These are phyloP conservation scores for Xestobium rufovillosum DNA, from an alignment of 2,888 invertebrate genomes.

Conservation along the genomic window DNA sequence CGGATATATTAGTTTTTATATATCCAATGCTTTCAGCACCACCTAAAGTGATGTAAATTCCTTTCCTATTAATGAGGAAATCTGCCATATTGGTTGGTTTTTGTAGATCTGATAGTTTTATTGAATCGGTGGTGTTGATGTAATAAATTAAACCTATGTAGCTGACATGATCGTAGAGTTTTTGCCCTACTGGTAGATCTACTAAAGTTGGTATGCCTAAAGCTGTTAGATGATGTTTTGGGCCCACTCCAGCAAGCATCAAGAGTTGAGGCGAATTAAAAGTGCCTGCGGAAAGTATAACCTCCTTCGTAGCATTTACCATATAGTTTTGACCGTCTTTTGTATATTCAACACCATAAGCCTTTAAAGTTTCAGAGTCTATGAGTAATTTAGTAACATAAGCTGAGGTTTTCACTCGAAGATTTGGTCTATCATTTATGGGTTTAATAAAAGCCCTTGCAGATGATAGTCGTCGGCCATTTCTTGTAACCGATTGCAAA, in stretches of 20 bases:
- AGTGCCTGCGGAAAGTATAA: constrained; percentile 56
- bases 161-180: constrained; percentile 59
- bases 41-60: constrained; percentile 50
- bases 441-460: constrained; percentile 52
- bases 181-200: constrained; percentile 58
- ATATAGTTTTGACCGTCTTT: constrained; percentile 25
- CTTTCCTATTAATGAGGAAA: constrained; percentile 42
- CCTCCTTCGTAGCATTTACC: constrained; percentile 45
- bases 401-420: constrained; percentile 50
- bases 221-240: constrained; percentile 49
- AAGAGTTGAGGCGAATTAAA: constrained; percentile 72
- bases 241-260: constrained; percentile 61
- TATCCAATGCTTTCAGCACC: constrained; percentile 50
- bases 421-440: constrained; percentile 48
- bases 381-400: constrained; percentile 53
- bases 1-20: constrained; percentile 48
- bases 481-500: constrained; percentile 41
- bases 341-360: constrained; percentile 43
- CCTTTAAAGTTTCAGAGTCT: constrained; percentile 38
- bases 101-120: constrained; percentile 11
- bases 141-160: constrained; percentile 51
- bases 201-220: constrained; percentile 52
- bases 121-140: constrained; percentile 42
- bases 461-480: constrained; percentile 49
- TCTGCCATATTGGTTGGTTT: constrained; percentile 34